phyloP scores from a whole-genome alignment of 2,888 invertebrate species.

The Anorthoa munda region DNA sequence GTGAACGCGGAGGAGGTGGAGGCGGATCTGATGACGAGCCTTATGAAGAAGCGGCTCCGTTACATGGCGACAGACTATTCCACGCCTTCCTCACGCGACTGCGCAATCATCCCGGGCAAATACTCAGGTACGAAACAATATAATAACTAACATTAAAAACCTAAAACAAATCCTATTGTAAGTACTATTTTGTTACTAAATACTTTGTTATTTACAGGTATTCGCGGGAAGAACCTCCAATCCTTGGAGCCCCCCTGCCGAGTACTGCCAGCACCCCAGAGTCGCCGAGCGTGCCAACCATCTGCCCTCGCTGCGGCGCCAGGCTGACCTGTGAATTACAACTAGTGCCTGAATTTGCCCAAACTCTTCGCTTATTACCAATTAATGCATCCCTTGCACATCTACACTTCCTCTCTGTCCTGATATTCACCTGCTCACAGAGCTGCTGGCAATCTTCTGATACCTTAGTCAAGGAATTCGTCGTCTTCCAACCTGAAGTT shows the following conservation, averaged over 20 bases:
- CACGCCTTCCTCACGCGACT: constrained; percentile 94
- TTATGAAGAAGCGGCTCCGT: constrained; percentile 95
- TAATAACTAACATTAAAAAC: background rate
- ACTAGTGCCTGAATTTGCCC: constrained; percentile 95
- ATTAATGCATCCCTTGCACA: constrained; percentile 88
- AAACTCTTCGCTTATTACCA: constrained; percentile 92
- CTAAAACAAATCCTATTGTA: no score
- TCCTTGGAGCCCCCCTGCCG: constrained; percentile 93
- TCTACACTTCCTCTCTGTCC: constrained; percentile 96
- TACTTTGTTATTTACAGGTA: constrained; percentile 91
- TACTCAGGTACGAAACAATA: constrained; percentile 92
- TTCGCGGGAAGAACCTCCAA: constrained; percentile 93
- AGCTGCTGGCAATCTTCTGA: constrained; percentile 96
- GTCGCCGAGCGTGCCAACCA: constrained; percentile 79
- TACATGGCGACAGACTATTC: constrained; percentile 96
- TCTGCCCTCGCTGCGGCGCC: constrained; percentile 93
- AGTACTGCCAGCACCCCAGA: constrained; percentile 81
- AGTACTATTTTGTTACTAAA: background rate
- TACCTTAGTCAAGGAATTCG: constrained; percentile 92
- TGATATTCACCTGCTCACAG: constrained; percentile 95
- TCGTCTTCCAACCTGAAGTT: constrained; percentile 94
- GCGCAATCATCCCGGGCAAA: constrained; percentile 95
- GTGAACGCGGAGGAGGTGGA: constrained; percentile 71
- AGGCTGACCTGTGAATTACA: constrained; percentile 95
- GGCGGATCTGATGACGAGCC: constrained; percentile 90